Evolutionary conservation across 1,140 invertebrate genomes (phyloP), one percentile per base, ranked within the genome.

Genomic region (Spodoptera litura): DNA sequence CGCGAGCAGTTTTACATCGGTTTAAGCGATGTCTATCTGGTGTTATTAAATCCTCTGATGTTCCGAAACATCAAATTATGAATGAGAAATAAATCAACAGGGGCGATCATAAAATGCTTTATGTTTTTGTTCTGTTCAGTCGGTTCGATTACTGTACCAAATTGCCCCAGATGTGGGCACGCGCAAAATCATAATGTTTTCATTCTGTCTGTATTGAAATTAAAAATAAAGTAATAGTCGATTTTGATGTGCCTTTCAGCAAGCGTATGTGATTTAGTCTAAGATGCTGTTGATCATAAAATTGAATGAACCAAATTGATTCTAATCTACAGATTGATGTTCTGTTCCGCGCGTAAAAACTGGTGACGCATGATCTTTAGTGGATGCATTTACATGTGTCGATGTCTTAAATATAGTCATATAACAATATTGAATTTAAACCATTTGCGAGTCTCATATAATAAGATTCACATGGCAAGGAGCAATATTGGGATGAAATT

Each of bases 71-170:
- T 92, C 88, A 89, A 94, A 93, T 94, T 94, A 94, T 93, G 89
- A 94, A 93, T 89, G 90, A 88, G 89, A 83, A 89, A 94, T 94
- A 93, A 94, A 94, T 94, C 93, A 94, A 87, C 87, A 82, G 87
- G 80, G 87, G 84, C 87, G 87, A 77, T 94, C 93, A 88, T 93
- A 94, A 94, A 94, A 84, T 79, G 84, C 82, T 93, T 94, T 94
- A 94, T 93, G 90, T 91, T 91, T 82, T 92, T 90, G 87, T 91
- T 93, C 91, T 91, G 90, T 87, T 73, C 86, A 84, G 84, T 84
- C 86, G 83, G 74, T 89, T 86, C 85, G 86, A 89, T 91, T 90
- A 88, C 87, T 88, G 87, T 85, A 85, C 84, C 83, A 89, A 87
- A 92, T 89, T 89, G 88, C 83, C 81, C 87, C 89, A 89, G 88